Conservation (phyloP, 2,797 vertebrate species). For the Microhierax caerulescens region DNA sequence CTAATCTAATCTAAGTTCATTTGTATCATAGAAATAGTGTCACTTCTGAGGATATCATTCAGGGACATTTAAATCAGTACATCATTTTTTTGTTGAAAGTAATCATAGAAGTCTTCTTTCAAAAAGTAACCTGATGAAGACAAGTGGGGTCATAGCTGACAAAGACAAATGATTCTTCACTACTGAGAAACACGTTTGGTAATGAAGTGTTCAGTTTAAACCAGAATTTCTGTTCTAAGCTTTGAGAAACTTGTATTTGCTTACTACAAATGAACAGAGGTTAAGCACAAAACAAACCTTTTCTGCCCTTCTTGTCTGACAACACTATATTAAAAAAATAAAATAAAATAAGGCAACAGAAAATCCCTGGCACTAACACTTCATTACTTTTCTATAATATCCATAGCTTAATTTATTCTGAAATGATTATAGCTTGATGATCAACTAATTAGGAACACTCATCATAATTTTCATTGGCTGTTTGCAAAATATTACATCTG, state of each 20-base stretch:
- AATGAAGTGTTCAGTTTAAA: slow-evolving; percentile 3
- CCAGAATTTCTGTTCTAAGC: neutral
- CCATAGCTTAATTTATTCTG: slow-evolving; percentile 79
- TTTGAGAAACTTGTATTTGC: slow-evolving; percentile 48
- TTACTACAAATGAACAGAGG: slow-evolving; percentile 25
- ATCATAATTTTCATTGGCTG: slow-evolving; percentile 79
- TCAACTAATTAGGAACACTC: slow-evolving; percentile 82
- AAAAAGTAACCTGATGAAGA: slow-evolving; percentile 45
- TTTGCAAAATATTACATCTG: slow-evolving; percentile 82
- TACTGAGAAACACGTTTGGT: neutral
- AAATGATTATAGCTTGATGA: slow-evolving; percentile 81
- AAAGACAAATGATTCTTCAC: neutral
- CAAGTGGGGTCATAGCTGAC: slow-evolving; percentile 1
- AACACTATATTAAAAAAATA: neutral
- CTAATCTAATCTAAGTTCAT: slow-evolving; percentile 19
- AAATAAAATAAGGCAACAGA: neutral
- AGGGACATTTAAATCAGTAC: neutral
- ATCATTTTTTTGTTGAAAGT: neutral
- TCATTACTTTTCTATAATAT: slow-evolving; percentile 77
- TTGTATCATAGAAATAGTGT: neutral
- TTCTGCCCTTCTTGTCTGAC: slow-evolving; percentile 51
- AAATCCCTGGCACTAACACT: slow-evolving; percentile 45
- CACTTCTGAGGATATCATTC: neutral
- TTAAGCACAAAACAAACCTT: slow-evolving; percentile 32
- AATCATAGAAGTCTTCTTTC: slow-evolving; percentile 18